Percentiles rank a stretch among this genome's conserved stretches.
phyloP scores from a whole-genome alignment of 2,888 invertebrate genomes.

The Bedellia somnulentella region DNA sequence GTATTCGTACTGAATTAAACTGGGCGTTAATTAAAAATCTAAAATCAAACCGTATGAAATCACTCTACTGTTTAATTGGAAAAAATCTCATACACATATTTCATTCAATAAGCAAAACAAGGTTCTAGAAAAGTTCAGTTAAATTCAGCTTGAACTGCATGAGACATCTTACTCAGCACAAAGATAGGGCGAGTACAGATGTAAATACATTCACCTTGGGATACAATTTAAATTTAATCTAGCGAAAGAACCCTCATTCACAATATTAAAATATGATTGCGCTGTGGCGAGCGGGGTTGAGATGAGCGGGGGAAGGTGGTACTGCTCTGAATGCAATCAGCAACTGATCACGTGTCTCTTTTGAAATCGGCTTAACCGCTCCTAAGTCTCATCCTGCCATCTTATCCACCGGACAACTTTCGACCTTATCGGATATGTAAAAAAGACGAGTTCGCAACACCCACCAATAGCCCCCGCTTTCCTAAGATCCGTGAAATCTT shows the following conservation, averaged over 20 bases:
- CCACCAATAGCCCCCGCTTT: too few relatives aligned
- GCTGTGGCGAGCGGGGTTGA: conserved; percentile 6
- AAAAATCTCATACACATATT: not conserved
- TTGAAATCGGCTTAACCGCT: conserved; percentile 48
- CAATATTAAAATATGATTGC: conserved; percentile 56
- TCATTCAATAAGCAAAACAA: not conserved
- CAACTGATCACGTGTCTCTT: conserved; percentile 53
- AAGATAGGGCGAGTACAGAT: too few relatives aligned
- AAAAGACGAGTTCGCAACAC: too few relatives aligned
- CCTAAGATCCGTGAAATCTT: conserved; percentile 19
- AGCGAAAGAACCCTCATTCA: conserved; percentile 34
- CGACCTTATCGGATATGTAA: too few relatives aligned
- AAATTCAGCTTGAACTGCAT: not conserved
- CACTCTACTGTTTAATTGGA: not conserved
- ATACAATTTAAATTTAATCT: conserved; percentile 40
- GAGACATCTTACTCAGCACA: too few relatives aligned
- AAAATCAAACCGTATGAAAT: not conserved
- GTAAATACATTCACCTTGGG: not conserved
- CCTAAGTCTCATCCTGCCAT: conserved; percentile 24
- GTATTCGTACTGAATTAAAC: too few relatives aligned
- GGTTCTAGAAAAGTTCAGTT: not conserved
- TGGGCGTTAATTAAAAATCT: too few relatives aligned
- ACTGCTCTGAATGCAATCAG: conserved; percentile 38
- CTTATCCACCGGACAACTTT: too few relatives aligned
- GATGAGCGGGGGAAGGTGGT: conserved; percentile 11